A percentile compares a stretch with the other conserved stretches of the same genome.
phyloP scores from a whole-genome alignment of 1,140 invertebrate species.

The Sinella curviseta region DNA sequence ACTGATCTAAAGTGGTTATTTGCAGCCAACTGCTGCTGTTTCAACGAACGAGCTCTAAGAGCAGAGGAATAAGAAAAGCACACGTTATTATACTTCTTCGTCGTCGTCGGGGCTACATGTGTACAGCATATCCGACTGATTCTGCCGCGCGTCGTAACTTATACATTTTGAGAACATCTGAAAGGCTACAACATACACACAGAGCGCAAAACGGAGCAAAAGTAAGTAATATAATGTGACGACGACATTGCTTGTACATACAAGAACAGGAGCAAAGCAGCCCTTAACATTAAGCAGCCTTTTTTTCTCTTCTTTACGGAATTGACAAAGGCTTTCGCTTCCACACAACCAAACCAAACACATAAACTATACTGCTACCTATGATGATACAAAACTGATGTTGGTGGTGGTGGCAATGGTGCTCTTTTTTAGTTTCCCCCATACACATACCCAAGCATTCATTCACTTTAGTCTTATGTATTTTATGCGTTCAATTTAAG shows the following conservation, averaged over 20 bases:
- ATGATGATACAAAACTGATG: slow-evolving; percentile 23
- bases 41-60: background rate
- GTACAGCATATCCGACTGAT: background rate
- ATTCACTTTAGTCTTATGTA: background rate
- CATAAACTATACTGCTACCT: background rate
- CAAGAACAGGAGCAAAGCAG: slow-evolving; percentile 31
- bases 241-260: slow-evolving; percentile 3
- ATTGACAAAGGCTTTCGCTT: slow-evolving; percentile 43
- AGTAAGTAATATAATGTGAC: slow-evolving; percentile 7
- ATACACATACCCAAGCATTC: slow-evolving; percentile 16
- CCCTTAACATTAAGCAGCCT: slow-evolving; percentile 48
- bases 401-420: background rate
- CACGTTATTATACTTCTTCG: background rate
- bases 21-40: slow-evolving; percentile 39
- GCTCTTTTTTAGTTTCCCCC: slow-evolving; percentile 17
- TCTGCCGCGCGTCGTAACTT: slow-evolving; percentile 24
- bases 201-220: too few species aligned
- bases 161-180: slow-evolving; percentile 8
- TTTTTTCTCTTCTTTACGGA: slow-evolving; percentile 24
- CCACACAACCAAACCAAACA: background rate
- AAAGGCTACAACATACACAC: slow-evolving; percentile 19
- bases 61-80: background rate
- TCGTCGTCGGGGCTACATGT: background rate
- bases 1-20: slow-evolving; percentile 49
- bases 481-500: slow-evolving; percentile 15